Evolutionary conservation across 2,113 vertebrate species (phyloP).

Genomic region (Hippoglossus stenolepis): DNA sequence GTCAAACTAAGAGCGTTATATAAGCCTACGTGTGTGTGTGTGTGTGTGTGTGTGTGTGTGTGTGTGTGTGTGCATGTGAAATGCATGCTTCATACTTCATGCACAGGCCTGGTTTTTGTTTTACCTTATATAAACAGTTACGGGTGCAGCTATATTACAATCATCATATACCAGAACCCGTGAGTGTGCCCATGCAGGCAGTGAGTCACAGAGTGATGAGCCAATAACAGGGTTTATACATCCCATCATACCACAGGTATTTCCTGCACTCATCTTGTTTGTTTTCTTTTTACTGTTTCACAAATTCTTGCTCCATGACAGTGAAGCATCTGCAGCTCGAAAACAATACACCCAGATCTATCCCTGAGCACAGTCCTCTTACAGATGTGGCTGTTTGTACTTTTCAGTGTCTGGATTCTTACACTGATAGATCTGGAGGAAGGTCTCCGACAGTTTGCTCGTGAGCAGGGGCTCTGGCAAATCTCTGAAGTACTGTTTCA

Average conservation of each 20-base stretch:
- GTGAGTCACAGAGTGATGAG: conserved; percentile 9
- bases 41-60: background rate
- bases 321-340: conserved; percentile 27
- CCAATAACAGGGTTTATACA: background rate
- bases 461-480: conserved; percentile 96
- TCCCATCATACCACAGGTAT: conserved; percentile 60
- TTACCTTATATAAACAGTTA: conserved; percentile 29
- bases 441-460: conserved; percentile 95
- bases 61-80: background rate
- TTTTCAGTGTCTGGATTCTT: conserved; percentile 73
- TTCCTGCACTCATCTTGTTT: conserved; percentile 55
- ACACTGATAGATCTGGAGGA: conserved; percentile 98
- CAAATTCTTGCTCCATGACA: conserved; percentile 25
- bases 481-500: conserved; percentile 98
- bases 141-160: background rate
- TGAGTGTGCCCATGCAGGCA: background rate
- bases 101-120: conserved; percentile 2
- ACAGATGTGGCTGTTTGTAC: background rate
- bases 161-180: background rate
- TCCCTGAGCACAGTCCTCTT: background rate
- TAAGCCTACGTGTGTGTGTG: conserved; percentile 29
- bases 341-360: conserved; percentile 18
- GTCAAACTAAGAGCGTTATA: conserved; percentile 48
- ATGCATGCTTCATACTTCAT: conserved; percentile 22
- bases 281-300: conserved; percentile 43